Evolutionary conservation across 2,113 vertebrate species (phyloP).

Genomic region (Paramisgurnus dabryanus): DNA sequence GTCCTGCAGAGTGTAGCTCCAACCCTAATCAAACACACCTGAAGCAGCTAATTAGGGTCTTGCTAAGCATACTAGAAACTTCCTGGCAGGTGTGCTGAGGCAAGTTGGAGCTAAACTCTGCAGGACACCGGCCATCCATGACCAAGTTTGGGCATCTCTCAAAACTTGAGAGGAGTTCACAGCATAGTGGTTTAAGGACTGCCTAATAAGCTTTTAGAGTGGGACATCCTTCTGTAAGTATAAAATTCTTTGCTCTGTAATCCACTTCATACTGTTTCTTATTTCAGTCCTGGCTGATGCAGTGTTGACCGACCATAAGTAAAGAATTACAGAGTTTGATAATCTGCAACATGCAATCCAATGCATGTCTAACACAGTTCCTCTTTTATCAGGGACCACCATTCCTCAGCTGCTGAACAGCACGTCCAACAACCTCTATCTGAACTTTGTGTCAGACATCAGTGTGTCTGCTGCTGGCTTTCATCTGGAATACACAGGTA

Average conservation of each 20-base stretch:
- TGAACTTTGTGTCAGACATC: conserved; percentile 95
- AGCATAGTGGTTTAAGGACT: neutral
- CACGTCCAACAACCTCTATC: conserved; percentile 96
- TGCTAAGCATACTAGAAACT: too few species aligned
- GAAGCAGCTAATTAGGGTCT: too few species aligned
- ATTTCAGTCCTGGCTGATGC: neutral
- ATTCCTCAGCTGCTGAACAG: conserved; percentile 96
- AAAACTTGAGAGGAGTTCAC: too few species aligned
- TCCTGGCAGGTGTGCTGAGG: too few species aligned
- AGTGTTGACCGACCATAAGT: neutral
- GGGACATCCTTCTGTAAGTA: neutral
- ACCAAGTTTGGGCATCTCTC: too few species aligned
- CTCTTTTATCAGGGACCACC: conserved; percentile 84
- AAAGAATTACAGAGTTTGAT: conserved; percentile 7
- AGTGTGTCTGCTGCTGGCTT: conserved; percentile 98
- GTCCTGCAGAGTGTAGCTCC: too few species aligned
- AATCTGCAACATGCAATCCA: neutral
- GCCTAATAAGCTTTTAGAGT: neutral
- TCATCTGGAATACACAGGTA: conserved; percentile 98
- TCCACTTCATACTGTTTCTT: conserved; percentile 16
- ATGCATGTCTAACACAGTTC: neutral
- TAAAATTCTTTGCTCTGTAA: neutral
- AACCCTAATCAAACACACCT: too few species aligned
- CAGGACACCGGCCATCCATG: too few species aligned
- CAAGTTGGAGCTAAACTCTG: too few species aligned